phyloP scores from a whole-genome alignment of 92 coral and sea anemone genomes.

The Phymanthus crucifer region DNA sequence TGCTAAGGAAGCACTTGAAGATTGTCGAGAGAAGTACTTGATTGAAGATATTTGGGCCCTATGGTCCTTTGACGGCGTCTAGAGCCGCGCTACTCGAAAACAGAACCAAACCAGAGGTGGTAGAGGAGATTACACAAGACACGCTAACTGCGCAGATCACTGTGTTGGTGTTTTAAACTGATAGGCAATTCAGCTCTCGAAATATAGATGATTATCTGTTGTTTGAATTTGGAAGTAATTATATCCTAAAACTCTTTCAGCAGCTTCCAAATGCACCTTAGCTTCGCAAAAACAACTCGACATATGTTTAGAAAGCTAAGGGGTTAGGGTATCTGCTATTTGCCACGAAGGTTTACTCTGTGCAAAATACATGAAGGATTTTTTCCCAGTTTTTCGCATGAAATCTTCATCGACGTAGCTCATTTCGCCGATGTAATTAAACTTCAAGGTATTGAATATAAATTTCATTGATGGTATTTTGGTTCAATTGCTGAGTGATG shows the following conservation, averaged over 20 bases:
- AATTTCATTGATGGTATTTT: no score
- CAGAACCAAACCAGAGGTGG: constrained; percentile 1
- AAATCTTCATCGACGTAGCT: no score
- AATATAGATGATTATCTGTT: constrained; percentile 6
- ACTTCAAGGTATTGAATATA: no score
- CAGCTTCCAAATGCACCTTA: not conserved
- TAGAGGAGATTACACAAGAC: not conserved
- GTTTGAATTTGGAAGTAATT: not conserved
- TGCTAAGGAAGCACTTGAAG: constrained; percentile 26
- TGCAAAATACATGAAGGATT: no score
- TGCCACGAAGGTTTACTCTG: no score
- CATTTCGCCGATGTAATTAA: no score
- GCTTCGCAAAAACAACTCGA: not conserved
- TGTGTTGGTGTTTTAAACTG: not conserved
- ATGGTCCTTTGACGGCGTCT: constrained; percentile 1
- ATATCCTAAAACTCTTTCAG: not conserved
- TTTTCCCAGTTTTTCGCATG: no score
- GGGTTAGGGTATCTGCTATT: no score
- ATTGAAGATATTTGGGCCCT: not conserved
- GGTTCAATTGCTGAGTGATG: not conserved
- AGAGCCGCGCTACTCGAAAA: constrained; percentile 1
- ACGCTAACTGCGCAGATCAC: not conserved
- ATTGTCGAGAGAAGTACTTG: constrained; percentile 34
- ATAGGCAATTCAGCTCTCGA: not conserved
- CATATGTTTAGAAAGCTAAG: no score